Conservation (phyloP, 2,888 invertebrate species). For the Drosophila dives region DNA sequence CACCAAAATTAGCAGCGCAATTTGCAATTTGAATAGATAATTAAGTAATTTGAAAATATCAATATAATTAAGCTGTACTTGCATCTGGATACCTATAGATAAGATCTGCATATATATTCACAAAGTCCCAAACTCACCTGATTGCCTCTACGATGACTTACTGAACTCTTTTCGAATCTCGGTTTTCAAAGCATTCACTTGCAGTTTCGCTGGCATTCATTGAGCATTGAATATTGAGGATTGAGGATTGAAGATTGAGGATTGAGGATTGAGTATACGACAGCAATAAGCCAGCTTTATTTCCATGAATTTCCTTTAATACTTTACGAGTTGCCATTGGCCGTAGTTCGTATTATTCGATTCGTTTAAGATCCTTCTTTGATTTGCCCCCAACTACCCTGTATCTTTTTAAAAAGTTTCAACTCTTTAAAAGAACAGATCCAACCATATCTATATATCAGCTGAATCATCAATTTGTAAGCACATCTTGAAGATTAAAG, state of each 20-base stretch:
- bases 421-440: neutral
- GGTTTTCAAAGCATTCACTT: neutral
- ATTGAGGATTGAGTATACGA: neutral
- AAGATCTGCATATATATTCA: neutral
- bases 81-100: neutral
- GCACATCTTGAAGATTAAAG: neutral
- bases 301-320: constrained; percentile 38
- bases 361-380: constrained; percentile 10
- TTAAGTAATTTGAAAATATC: neutral
- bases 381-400: neutral
- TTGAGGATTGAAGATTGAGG: neutral
- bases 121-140: neutral
- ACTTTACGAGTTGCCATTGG: constrained; percentile 9
- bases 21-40: neutral
- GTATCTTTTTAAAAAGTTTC: neutral
- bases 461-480: neutral
- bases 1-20: no score
- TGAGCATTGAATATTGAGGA: neutral
- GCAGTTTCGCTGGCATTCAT: neutral
- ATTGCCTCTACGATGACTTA: neutral
- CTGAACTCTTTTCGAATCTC: neutral
- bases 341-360: constrained; percentile 20
- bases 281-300: neutral
- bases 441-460: neutral
- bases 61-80: neutral